Percentiles rank a stretch among this genome's conserved stretches.
phyloP scores from a whole-genome alignment of 2,113 vertebrate genomes.

The Spea multiplicata region DNA sequence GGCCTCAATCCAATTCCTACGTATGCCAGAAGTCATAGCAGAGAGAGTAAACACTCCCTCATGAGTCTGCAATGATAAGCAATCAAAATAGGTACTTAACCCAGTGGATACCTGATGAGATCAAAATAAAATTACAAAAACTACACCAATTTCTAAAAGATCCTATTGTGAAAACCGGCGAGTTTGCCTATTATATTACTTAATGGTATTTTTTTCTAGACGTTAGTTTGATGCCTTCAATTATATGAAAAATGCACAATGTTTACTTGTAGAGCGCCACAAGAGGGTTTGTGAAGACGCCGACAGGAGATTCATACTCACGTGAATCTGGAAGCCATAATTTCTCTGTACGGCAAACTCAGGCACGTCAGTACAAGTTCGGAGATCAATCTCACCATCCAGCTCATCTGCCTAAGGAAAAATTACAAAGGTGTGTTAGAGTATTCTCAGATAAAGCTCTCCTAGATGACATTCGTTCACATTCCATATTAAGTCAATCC shows the following conservation, averaged over 20 bases:
- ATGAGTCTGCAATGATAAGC: conserved; percentile 73
- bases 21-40: conserved; percentile 95
- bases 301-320: conserved; percentile 51
- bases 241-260: not conserved
- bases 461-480: too few relatives aligned
- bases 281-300: not conserved
- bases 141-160: too few relatives aligned
- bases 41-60: conserved; percentile 83
- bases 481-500: too few relatives aligned
- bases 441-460: too few relatives aligned
- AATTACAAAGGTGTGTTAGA: not conserved
- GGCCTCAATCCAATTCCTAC: conserved; percentile 96
- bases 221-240: not conserved
- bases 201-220: too few relatives aligned
- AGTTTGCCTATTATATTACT: too few relatives aligned
- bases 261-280: not conserved
- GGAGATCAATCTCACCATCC: conserved; percentile 92
- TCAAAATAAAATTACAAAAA: too few relatives aligned
- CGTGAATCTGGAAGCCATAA: conserved; percentile 96
- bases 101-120: too few relatives aligned
- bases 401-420: conserved; percentile 84
- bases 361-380: conserved; percentile 84
- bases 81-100: not conserved
- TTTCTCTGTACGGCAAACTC: conserved; percentile 93
- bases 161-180: too few relatives aligned